A percentile compares a stretch with the other conserved stretches of the same genome.
phyloP scores from a whole-genome alignment of 2,888 invertebrate species.

The Thymelicus acteon region DNA sequence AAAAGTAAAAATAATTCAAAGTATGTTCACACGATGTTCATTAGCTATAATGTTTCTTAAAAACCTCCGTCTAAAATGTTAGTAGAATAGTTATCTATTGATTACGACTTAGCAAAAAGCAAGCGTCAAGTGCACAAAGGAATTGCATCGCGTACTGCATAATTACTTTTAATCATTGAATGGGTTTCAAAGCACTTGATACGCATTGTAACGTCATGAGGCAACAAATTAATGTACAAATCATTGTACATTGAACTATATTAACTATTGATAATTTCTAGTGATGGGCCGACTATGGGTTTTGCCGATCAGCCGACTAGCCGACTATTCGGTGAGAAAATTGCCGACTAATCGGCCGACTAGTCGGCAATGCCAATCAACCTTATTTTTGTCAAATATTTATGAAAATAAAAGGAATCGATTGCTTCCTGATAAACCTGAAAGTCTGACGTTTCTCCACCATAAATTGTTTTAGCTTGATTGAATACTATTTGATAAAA shows the following conservation, averaged over 20 bases:
- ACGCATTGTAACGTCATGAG: conserved; percentile 13
- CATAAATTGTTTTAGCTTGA: too few relatives aligned
- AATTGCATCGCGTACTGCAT: conserved; percentile 8
- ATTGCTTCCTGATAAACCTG: too few relatives aligned
- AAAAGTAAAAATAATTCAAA: neutral
- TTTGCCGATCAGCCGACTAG: too few relatives aligned
- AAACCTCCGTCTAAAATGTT: neutral
- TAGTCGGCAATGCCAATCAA: too few relatives aligned
- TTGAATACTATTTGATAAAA: too few relatives aligned
- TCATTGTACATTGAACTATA: neutral
- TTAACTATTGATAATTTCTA: neutral
- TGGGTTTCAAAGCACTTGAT: conserved; percentile 9
- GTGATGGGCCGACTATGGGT: too few relatives aligned
- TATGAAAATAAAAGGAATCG: too few relatives aligned
- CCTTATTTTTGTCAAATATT: too few relatives aligned
- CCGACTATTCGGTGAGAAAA: too few relatives aligned
- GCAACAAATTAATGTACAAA: conserved; percentile 5
- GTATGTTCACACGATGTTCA: neutral
- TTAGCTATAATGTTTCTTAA: neutral
- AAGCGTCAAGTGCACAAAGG: conserved; percentile 5
- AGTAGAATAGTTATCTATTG: neutral
- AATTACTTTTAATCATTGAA: conserved; percentile 16
- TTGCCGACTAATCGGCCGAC: too few relatives aligned
- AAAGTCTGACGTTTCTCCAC: too few relatives aligned
- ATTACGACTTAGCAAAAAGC: conserved; percentile 3